Evolutionary conservation across 2,888 invertebrate genomes (phyloP).

Genomic region (Parnassius smintheus): DNA sequence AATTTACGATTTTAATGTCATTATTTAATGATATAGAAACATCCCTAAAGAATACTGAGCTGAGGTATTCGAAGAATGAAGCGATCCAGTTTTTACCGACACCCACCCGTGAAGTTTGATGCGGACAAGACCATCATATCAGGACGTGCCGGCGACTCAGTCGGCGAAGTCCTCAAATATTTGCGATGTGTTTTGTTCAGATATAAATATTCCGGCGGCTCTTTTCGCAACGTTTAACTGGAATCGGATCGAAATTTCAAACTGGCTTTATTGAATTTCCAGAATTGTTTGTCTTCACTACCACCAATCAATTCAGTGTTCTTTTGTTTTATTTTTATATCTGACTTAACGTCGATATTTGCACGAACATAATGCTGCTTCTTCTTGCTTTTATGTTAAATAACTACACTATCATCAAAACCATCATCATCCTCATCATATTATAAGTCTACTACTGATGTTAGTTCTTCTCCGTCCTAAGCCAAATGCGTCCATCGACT

Average conservation of each 20-base stretch:
- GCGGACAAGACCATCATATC: constrained; percentile 55
- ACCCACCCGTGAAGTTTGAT: constrained; percentile 68
- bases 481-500: too few relatives aligned
- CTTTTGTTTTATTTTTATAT: background rate
- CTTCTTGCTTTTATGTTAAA: too few relatives aligned
- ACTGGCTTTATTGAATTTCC: constrained; percentile 40
- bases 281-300: constrained; percentile 8
- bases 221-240: constrained; percentile 54
- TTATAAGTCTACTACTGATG: too few relatives aligned
- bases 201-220: constrained; percentile 60
- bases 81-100: constrained; percentile 52
- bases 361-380: too few relatives aligned
- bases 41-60: background rate
- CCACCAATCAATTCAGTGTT: constrained; percentile 23
- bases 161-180: constrained; percentile 54
- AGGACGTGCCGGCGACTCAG: constrained; percentile 56
- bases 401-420: too few relatives aligned
- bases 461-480: too few relatives aligned
- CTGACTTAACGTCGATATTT: too few relatives aligned
- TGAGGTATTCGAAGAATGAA: constrained; percentile 33
- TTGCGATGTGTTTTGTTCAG: constrained; percentile 62
- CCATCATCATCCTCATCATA: too few relatives aligned
- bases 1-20: too few relatives aligned
- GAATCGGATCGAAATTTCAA: constrained; percentile 48
- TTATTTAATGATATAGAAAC: background rate